Percentiles rank a stretch among this genome's conserved stretches.
phyloP scores from a whole-genome alignment of 2,797 vertebrate genomes.

The Enteromius radiatus region DNA sequence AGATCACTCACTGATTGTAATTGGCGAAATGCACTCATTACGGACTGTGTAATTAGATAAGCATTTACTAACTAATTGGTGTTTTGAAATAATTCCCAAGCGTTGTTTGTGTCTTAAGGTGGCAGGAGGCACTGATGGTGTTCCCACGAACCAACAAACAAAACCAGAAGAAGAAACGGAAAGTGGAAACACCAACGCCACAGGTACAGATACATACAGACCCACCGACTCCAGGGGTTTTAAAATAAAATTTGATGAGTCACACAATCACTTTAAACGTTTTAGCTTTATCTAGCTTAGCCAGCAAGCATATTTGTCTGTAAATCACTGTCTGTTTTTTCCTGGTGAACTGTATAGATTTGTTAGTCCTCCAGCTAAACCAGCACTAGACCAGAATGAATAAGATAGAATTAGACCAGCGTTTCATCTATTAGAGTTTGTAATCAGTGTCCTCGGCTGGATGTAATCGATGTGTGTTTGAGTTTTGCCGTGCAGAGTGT shows the following conservation, averaged over 20 bases:
- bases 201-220: constrained; percentile 79
- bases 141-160: constrained; percentile 97
- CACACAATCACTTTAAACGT: not conserved
- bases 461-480: not conserved
- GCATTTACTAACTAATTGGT: not conserved
- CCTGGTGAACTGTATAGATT: not conserved
- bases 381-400: not conserved
- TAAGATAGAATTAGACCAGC: not conserved
- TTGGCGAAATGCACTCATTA: not conserved
- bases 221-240: not conserved
- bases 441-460: not conserved
- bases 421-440: not conserved
- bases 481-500: not conserved
- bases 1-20: not conserved
- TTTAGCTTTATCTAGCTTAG: not conserved
- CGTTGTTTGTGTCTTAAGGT: constrained; percentile 74
- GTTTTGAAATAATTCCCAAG: not conserved
- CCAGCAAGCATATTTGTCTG: not conserved
- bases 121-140: constrained; percentile 93
- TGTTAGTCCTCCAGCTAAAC: not conserved
- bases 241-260: not conserved
- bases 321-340: not conserved
- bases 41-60: not conserved
- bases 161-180: constrained; percentile 99
- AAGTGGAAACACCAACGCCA: constrained; percentile 92